Conservation (phyloP, 2,113 vertebrate species). For the Lepisosteus oculatus region DNA sequence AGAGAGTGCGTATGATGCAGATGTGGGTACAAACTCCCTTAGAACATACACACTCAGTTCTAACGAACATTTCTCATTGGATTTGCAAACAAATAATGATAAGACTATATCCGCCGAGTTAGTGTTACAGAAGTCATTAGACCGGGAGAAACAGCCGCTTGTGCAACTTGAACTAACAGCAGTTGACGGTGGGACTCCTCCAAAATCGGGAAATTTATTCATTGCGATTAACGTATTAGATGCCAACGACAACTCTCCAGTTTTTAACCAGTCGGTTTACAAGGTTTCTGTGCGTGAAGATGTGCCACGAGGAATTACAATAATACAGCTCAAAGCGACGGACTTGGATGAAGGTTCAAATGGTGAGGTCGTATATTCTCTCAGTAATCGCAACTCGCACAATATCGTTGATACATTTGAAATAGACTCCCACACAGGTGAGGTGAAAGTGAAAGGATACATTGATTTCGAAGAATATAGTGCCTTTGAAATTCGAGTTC, state of each 20-base stretch:
- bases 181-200: slow-evolving; percentile 32
- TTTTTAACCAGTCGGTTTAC: slow-evolving; percentile 36
- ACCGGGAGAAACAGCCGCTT: slow-evolving; percentile 23
- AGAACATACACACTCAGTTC: slow-evolving; percentile 30
- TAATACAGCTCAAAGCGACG: slow-evolving; percentile 29
- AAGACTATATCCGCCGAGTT: slow-evolving; percentile 33
- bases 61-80: slow-evolving; percentile 15
- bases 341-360: slow-evolving; percentile 49
- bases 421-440: slow-evolving; percentile 48
- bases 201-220: slow-evolving; percentile 34
- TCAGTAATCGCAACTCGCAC: slow-evolving; percentile 52
- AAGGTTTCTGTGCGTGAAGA: slow-evolving; percentile 34
- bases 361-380: slow-evolving; percentile 34
- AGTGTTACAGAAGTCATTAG: slow-evolving; percentile 26
- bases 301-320: slow-evolving; percentile 14
- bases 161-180: slow-evolving; percentile 32
- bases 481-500: slow-evolving; percentile 64
- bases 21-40: slow-evolving; percentile 19
- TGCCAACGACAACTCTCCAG: slow-evolving; percentile 50
- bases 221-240: slow-evolving; percentile 55
- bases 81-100: slow-evolving; percentile 31
- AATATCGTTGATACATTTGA: slow-evolving; percentile 37
- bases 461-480: slow-evolving; percentile 64
- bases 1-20: slow-evolving; percentile 31
- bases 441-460: slow-evolving; percentile 52